Evolutionary conservation across 2,888 invertebrate genomes (phyloP).

Genomic region (Eupithecia subfuscata): DNA sequence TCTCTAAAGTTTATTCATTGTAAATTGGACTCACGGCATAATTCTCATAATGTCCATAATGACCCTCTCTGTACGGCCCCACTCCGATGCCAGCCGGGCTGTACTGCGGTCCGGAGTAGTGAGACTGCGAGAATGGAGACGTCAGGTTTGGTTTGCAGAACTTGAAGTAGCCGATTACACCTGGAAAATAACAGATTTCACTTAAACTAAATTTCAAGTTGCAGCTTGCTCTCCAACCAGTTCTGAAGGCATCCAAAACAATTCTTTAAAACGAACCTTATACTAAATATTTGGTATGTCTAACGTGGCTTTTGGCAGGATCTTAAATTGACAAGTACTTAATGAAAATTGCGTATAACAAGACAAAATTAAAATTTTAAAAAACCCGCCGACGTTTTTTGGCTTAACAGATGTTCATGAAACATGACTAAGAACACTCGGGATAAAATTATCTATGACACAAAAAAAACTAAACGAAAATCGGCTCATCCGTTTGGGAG

Average conservation of each 20-base stretch:
- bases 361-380: no score
- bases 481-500: no score
- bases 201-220: background rate
- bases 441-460: no score
- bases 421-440: no score
- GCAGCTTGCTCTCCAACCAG: background rate
- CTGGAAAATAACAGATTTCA: conserved; percentile 59
- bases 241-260: background rate
- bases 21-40: conserved; percentile 66
- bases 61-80: conserved; percentile 83
- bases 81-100: conserved; percentile 90
- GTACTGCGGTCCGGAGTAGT: conserved; percentile 87
- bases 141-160: conserved; percentile 89
- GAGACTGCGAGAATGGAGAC: conserved; percentile 78
- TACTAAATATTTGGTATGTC: no score
- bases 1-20: background rate
- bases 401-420: no score
- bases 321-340: no score
- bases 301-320: no score
- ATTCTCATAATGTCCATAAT: conserved; percentile 75
- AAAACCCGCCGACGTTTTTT: no score
- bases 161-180: conserved; percentile 93
- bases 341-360: no score
- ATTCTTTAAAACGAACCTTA: no score
- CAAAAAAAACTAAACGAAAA: no score